phyloP scores from a whole-genome alignment of 2,113 vertebrate species.

The Chionomys nivalis region DNA sequence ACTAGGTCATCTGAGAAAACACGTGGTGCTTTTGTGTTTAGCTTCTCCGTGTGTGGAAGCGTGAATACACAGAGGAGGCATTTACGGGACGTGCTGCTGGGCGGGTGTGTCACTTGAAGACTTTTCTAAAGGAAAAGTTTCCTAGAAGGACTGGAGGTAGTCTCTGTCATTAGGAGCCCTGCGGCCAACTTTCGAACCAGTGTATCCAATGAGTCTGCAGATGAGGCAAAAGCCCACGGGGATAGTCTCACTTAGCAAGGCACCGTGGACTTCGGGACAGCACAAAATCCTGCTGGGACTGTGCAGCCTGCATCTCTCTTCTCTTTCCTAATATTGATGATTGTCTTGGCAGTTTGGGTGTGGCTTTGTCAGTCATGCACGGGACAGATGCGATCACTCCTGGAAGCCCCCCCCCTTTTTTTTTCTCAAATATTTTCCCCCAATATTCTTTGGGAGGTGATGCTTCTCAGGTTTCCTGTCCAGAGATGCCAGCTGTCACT shows the following conservation, averaged over 20 bases:
- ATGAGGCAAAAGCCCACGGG: not conserved
- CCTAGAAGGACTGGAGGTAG: not conserved
- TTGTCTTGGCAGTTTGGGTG: no score
- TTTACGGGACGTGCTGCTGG: not conserved
- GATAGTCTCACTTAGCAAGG: not conserved
- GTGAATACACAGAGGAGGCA: not conserved
- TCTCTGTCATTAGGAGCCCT: not conserved
- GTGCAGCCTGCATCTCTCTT: not conserved
- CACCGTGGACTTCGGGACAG: not conserved
- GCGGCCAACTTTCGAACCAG: not conserved
- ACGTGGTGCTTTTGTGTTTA: conserved; percentile 4
- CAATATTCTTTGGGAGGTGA: no score
- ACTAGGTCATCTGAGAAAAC: conserved; percentile 52
- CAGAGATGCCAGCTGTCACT: no score
- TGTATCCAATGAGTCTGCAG: not conserved
- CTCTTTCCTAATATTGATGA: not conserved
- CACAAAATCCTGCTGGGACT: not conserved
- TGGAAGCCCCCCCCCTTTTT: no score
- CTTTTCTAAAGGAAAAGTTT: not conserved
- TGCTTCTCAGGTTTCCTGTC: no score
- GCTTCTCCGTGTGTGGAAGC: not conserved
- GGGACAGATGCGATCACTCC: no score
- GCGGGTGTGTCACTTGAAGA: not conserved
- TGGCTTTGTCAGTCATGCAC: no score
- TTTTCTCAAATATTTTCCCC: no score